A percentile compares a stretch with the other conserved stretches of the same genome.
phyloP scores from a whole-genome alignment of 1,140 invertebrate species.

The Holotrichia oblita region DNA sequence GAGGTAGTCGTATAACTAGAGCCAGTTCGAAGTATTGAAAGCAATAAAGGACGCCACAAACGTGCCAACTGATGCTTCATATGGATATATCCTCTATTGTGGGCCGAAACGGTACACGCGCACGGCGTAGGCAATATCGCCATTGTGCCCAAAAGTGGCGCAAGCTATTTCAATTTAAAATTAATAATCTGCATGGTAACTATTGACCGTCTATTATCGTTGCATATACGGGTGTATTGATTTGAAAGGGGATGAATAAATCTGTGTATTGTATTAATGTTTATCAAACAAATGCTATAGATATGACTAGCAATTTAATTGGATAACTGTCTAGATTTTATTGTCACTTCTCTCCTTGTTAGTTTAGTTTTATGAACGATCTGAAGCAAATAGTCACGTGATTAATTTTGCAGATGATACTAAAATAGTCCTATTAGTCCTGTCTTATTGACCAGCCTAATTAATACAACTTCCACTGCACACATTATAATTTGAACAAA shows the following conservation, averaged over 20 bases:
- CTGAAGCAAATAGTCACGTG: too few species aligned
- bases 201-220: background rate
- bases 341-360: too few species aligned
- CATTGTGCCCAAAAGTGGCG: constrained; percentile 30
- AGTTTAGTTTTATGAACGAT: too few species aligned
- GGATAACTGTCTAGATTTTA: too few species aligned
- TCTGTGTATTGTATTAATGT: too few species aligned
- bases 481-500: too few species aligned
- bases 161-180: constrained; percentile 26
- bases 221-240: background rate
- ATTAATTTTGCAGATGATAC: too few species aligned
- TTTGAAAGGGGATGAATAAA: background rate
- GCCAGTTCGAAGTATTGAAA: constrained; percentile 18
- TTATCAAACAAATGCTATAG: too few species aligned
- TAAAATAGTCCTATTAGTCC: too few species aligned
- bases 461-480: too few species aligned
- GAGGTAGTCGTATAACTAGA: constrained; percentile 4
- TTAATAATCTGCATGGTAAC: constrained; percentile 21
- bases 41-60: constrained; percentile 29
- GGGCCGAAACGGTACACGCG: constrained; percentile 7
- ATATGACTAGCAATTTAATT: too few species aligned
- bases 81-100: constrained; percentile 33
- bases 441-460: too few species aligned
- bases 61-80: constrained; percentile 21
- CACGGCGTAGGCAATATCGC: constrained; percentile 22